Percentiles rank a stretch among this genome's conserved stretches.
Conservation (phyloP, 2,113 vertebrate species). For the Alectura lathami region DNA sequence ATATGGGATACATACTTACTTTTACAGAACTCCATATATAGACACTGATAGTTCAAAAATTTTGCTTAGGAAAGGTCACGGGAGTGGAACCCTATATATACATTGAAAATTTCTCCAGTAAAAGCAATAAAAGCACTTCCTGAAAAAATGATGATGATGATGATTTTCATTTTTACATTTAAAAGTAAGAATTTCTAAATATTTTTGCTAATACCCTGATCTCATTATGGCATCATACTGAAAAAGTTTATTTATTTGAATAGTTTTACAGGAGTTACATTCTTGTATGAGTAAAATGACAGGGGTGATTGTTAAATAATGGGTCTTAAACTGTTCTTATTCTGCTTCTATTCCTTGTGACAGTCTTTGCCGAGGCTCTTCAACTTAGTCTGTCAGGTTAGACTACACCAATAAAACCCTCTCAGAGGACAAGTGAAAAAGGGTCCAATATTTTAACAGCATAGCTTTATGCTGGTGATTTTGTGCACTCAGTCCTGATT, state of each 20-base stretch:
- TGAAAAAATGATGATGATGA: background rate
- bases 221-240: background rate
- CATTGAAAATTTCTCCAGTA: background rate
- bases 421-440: background rate
- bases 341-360: background rate
- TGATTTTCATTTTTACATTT: background rate
- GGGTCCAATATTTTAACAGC: background rate
- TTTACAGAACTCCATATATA: background rate
- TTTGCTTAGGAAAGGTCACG: background rate
- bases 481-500: background rate
- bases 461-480: background rate
- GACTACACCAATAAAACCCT: background rate
- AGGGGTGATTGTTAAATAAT: too few species aligned
- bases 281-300: background rate
- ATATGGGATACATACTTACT: background rate
- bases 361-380: background rate
- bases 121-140: background rate
- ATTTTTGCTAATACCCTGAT: background rate
- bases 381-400: background rate
- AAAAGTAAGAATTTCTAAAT: background rate
- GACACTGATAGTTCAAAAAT: background rate
- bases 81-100: fast-evolving
- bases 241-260: background rate
- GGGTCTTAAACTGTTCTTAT: background rate
- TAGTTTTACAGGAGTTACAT: background rate